Evolutionary conservation across 2,888 invertebrate genomes (phyloP), one percentile per base, ranked within the genome.

Genomic region (Pasiphila rectangulata): DNA sequence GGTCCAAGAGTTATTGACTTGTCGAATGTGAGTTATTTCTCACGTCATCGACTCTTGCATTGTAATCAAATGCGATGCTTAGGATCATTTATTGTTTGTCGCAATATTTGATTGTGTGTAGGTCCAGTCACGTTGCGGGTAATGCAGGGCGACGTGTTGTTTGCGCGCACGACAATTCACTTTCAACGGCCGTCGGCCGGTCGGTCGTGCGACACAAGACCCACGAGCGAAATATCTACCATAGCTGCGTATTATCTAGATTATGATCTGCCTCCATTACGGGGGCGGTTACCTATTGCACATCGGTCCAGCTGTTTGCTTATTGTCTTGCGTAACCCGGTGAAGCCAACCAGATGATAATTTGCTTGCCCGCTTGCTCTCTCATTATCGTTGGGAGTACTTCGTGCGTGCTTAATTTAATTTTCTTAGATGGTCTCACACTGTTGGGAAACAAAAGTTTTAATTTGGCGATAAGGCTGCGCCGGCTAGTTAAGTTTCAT

Each of bases 351-450:
- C 78, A 74, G 73, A 80, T 76, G 75, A 76, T 83, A 83, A 85
- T 86, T 83, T 79, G 79, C 75, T 74, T 69, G 73, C 69, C 69
- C 71, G 79, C 73, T 73, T 78, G 75, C 69, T 75, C 75, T 79
- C 79, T 79, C 79, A 70, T 79, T 82, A 80, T 75, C 73, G 77
- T 78, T 59, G 65, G 57, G 66, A 72, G 59, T 70, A 75, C 72
- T 73, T 86, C 83, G 86, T 84, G 85, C 85, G 80, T 83, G 72
- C 67, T 79, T 79, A 79, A 86, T 83, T 79, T 70, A 72, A 79
- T 76, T 82, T 80, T 75, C 72, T 78, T 73, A 47, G 75, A 63
- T 54, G 56, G 57, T 69, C 69, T 67, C 62, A 66, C 61, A 62
- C 56, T 63, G 66, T 75, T 72, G 64, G 56, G 68, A 69, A 74